Base-by-base conservation (phyloP, 2,113 vertebrate genomes). In the Phrynosoma platyrhinos region DNA sequence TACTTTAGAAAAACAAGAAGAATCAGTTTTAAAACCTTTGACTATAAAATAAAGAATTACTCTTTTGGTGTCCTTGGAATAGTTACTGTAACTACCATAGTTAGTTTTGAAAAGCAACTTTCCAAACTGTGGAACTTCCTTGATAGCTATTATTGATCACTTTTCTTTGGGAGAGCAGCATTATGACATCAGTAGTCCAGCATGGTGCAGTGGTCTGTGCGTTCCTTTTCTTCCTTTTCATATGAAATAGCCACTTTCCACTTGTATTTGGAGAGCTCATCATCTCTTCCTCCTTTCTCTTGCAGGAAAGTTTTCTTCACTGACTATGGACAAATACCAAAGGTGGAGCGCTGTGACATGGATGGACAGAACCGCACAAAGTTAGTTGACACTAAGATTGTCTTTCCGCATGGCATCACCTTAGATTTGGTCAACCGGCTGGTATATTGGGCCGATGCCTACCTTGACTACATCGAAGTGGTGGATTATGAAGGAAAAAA, bases 391-490 rank as follows among this genome's bases (percentile, higher is more conserved):
- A 98, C 97, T 94, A 99, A 99, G 95, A 99, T 99, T 0, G 99
- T 99, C 83, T 99, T 99, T 95, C 99, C 99, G 0, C 98, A 99
- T 0, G 98, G 99, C 77, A 98, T 99, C 94, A 99, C 99, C 0
- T 91, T 99, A 94, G 99, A 99, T 96, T 94, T 99, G 93, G 98
- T 99, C 95, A 99, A 96, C 97, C 96, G 98, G n/a, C 94, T 99
- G 47, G 98, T 99, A 66, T 99, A 99, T 96, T 99, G 99, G 99
- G 98, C 98, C 0, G 99, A 99, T 0, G 99, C 99, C 76, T 99
- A 99, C 94, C 97, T 99, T 95, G 98, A 99, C 96, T 99, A 99
- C 90, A 99, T 99, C 0, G 99, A 99, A 90, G 99, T 99, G 96
- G 98, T 99, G 52, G 98, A 99, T 90, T 99, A 99, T 0, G 99